These are phyloP conservation scores for Bubo scandiacus DNA, from an alignment of 2,113 vertebrate species.

Conservation along the genomic window DNA sequence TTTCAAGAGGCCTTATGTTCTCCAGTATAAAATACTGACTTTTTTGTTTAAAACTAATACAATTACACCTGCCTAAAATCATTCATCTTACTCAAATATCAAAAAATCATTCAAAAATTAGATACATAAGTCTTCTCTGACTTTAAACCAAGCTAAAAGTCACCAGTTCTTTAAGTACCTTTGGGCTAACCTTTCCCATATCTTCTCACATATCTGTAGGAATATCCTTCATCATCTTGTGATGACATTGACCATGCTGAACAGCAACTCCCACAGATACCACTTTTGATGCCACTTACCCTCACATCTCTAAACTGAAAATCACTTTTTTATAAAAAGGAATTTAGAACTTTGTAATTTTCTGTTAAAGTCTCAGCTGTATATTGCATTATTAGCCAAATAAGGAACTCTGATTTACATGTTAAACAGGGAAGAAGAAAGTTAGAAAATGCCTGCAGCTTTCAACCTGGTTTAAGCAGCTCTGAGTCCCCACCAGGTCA, in stretches of 20 bases:
- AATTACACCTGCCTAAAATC: neutral
- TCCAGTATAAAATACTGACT: neutral
- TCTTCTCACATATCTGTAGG: neutral
- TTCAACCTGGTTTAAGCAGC: neutral
- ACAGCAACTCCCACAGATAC: neutral
- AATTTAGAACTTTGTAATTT: neutral
- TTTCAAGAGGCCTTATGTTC: neutral
- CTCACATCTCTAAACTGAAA: neutral
- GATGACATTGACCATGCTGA: neutral
- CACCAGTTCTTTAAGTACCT: neutral
- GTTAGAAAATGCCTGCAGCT: neutral
- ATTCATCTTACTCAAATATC: neutral
- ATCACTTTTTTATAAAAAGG: neutral
- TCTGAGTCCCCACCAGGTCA: neutral
- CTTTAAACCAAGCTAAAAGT: neutral
- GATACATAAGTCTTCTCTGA: neutral
- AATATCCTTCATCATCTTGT: neutral
- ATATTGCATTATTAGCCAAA: neutral
- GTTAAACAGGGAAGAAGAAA: neutral
- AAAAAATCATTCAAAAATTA: neutral
- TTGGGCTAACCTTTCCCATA: neutral
- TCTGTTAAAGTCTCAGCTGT: neutral
- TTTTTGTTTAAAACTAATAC: neutral
- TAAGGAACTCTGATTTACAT: neutral
- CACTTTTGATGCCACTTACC: neutral